These are phyloP conservation scores for Agraylea sexmaculata DNA, from an alignment of 1,140 invertebrate genomes.

Conservation along the genomic window DNA sequence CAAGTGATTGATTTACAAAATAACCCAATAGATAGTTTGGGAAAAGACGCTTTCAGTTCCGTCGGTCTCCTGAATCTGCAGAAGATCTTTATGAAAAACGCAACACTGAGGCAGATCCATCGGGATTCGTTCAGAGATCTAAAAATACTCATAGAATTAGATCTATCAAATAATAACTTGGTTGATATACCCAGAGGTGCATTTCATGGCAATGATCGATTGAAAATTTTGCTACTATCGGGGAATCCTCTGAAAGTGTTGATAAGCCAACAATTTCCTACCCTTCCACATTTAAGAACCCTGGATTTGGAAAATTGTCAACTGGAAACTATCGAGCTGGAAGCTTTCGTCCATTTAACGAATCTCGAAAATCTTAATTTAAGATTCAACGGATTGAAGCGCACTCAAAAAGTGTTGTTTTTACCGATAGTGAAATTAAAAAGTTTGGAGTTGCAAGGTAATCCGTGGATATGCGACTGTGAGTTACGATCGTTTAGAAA, in stretches of 20 bases:
- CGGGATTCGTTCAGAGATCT: slow-evolving; percentile 63
- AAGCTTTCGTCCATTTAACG: slow-evolving; percentile 52
- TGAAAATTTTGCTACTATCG: slow-evolving; percentile 53
- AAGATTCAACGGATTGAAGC: slow-evolving; percentile 53
- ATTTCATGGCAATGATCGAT: slow-evolving; percentile 58
- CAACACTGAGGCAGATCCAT: slow-evolving; percentile 55
- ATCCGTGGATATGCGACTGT: slow-evolving; percentile 76
- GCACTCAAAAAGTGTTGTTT: slow-evolving; percentile 52
- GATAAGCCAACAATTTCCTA: slow-evolving; percentile 53
- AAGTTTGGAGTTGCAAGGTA: slow-evolving; percentile 60
- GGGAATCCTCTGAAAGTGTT: slow-evolving; percentile 56
- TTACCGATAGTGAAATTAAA: slow-evolving; percentile 54
- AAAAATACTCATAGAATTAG: slow-evolving; percentile 67
- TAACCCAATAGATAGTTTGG: slow-evolving; percentile 43
- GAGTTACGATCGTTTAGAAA: slow-evolving; percentile 56
- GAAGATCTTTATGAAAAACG: slow-evolving; percentile 54
- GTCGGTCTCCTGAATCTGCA: slow-evolving; percentile 64
- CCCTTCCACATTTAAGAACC: slow-evolving; percentile 54
- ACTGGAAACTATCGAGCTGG: slow-evolving; percentile 48
- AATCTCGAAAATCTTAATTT: slow-evolving; percentile 61
- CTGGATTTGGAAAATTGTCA: slow-evolving; percentile 60
- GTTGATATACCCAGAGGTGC: slow-evolving; percentile 52
- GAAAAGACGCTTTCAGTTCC: slow-evolving; percentile 42
- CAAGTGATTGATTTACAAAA: slow-evolving; percentile 50
- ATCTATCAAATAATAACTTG: slow-evolving; percentile 65